These are phyloP conservation scores for Pseudochirops corinnae DNA, from an alignment of 2,797 vertebrate species.

Conservation along the genomic window DNA sequence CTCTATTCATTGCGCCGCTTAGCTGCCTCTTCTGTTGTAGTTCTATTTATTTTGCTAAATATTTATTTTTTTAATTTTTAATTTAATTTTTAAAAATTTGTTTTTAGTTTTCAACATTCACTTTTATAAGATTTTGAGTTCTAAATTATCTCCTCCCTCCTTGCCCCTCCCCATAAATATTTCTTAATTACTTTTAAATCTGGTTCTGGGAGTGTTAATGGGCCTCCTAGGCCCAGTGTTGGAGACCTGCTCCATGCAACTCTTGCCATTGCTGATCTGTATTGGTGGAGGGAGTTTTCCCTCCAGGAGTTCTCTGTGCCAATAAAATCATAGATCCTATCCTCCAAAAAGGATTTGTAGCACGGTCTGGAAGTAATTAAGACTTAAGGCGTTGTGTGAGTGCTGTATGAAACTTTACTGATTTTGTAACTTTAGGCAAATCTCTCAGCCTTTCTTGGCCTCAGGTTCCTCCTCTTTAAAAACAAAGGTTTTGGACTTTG, in stretches of 20 bases:
- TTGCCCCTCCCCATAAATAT: neutral
- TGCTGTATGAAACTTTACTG: neutral
- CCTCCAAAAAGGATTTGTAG: neutral
- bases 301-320: neutral
- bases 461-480: neutral
- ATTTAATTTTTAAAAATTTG: no score
- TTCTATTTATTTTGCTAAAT: neutral
- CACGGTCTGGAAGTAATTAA: neutral
- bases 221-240: neutral
- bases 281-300: neutral
- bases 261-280: neutral
- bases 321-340: neutral
- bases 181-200: neutral
- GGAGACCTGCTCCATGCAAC: neutral
- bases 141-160: no score
- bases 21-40: neutral
- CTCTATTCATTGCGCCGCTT: no score
- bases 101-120: no score
- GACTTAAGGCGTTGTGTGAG: neutral
- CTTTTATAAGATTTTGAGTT: no score
- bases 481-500: neutral
- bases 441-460: neutral
- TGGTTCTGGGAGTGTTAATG: neutral
- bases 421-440: neutral
- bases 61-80: no score